These are phyloP conservation scores for Trichoplax adhaerens DNA, from an alignment of 37 sponge, comb jelly and placozoan genomes.

Conservation along the genomic window DNA sequence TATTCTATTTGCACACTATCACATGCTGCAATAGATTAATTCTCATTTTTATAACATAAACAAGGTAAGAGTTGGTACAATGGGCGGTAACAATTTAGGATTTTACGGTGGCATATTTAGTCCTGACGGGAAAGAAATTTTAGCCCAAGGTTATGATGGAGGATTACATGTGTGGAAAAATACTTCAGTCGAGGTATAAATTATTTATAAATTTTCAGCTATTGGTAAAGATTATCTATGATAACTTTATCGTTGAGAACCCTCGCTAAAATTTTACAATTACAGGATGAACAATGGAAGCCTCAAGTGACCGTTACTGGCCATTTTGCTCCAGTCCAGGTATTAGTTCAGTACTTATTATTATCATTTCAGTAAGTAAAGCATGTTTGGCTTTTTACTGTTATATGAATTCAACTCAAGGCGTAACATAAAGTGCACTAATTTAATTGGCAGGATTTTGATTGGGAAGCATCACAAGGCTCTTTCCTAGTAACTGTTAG, in stretches of 20 bases:
- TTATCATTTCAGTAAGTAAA: too few species aligned
- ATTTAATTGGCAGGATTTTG: slow-evolving; percentile 14
- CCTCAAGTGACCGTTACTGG: slow-evolving; percentile 35
- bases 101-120: slow-evolving; percentile 64
- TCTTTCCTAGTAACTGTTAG: slow-evolving; percentile 48
- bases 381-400: too few species aligned
- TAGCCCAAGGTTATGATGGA: slow-evolving; percentile 82
- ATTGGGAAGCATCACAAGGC: slow-evolving; percentile 59
- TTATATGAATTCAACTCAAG: too few species aligned
- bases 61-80: slow-evolving; percentile 74
- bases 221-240: too few species aligned
- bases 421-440: too few species aligned
- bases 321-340: slow-evolving; percentile 56
- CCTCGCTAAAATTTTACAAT: too few species aligned
- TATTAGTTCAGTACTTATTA: too few species aligned
- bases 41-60: background rate
- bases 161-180: slow-evolving; percentile 68
- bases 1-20: too few species aligned
- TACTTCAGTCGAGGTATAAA: background rate
- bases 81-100: slow-evolving; percentile 81
- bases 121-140: slow-evolving; percentile 31
- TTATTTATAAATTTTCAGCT: too few species aligned
- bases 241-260: too few species aligned
- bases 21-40: background rate
- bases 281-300: slow-evolving; percentile 29